These are phyloP conservation scores for Salvelinus alpinus DNA, from an alignment of 2,113 vertebrate species.

Conservation along the genomic window DNA sequence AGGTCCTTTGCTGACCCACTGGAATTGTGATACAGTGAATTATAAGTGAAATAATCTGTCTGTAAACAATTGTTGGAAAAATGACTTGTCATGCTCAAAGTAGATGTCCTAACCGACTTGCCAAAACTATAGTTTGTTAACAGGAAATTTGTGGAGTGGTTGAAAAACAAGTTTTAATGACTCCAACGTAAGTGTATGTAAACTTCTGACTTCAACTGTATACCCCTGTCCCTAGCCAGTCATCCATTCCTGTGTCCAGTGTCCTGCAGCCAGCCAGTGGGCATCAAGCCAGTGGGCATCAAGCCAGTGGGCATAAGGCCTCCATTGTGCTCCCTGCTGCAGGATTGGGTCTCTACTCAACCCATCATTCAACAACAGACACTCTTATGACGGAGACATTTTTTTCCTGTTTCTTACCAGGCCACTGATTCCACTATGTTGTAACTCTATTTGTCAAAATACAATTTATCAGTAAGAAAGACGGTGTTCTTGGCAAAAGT, in stretches of 20 bases:
- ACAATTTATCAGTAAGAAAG: neutral
- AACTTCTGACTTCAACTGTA: too few relatives aligned
- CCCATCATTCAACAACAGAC: slow-evolving; percentile 66
- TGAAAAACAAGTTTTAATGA: too few relatives aligned
- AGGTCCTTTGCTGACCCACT: too few relatives aligned
- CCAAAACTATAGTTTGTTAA: too few relatives aligned
- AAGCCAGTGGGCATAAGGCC: slow-evolving; percentile 68
- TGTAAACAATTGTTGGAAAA: too few relatives aligned
- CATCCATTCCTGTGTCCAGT: slow-evolving; percentile 56
- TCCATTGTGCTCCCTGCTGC: slow-evolving; percentile 66
- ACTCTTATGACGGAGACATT: slow-evolving; percentile 73
- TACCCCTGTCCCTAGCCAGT: slow-evolving; percentile 7
- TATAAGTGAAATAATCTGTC: too few relatives aligned
- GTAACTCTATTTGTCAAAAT: neutral
- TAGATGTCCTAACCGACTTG: too few relatives aligned
- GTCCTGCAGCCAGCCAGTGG: slow-evolving; percentile 43
- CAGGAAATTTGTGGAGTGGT: too few relatives aligned
- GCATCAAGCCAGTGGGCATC: slow-evolving; percentile 51
- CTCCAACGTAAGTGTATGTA: too few relatives aligned
- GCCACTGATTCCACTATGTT: slow-evolving; percentile 55
- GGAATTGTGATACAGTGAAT: too few relatives aligned
- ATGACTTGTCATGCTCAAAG: too few relatives aligned
- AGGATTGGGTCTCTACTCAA: slow-evolving; percentile 70
- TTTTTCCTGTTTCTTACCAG: slow-evolving; percentile 67
- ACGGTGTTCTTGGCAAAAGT: neutral